A percentile compares a stretch with the other conserved stretches of the same genome.
phyloP scores from a whole-genome alignment of 1,140 invertebrate genomes.

The Piezodorus guildinii region DNA sequence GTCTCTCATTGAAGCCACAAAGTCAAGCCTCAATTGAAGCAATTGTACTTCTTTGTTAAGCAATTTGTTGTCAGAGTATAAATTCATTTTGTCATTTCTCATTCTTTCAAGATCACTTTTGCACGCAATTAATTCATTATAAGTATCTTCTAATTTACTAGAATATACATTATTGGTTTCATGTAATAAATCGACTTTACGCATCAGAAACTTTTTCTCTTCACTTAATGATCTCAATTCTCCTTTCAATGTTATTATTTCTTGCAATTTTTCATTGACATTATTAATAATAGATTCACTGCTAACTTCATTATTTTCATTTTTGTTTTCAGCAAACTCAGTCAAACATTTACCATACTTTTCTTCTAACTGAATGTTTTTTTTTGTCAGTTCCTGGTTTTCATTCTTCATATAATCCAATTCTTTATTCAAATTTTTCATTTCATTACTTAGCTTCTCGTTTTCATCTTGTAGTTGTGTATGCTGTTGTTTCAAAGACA shows the following conservation, averaged over 20 bases:
- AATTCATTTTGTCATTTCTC: conserved; percentile 1
- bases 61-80: not conserved
- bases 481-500: conserved; percentile 3
- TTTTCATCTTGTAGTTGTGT: not conserved
- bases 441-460: not conserved
- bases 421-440: conserved; percentile 8
- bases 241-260: conserved; percentile 12
- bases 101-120: conserved; percentile 9
- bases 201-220: not conserved
- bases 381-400: not conserved
- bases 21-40: conserved; percentile 1
- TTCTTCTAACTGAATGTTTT: conserved; percentile 4
- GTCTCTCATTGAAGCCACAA: not conserved
- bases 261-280: conserved; percentile 15
- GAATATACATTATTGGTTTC: conserved; percentile 7
- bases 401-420: not conserved
- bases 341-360: not conserved
- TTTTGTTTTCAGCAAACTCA: not conserved
- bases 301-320: not conserved
- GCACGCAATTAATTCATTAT: not conserved
- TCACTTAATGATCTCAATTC: not conserved
- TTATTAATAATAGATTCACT: not conserved
- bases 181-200: not conserved
- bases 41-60: conserved; percentile 13
- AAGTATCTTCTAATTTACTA: not conserved